Conservation (phyloP, 1,140 invertebrate species). For the Agraylea sexmaculata region DNA sequence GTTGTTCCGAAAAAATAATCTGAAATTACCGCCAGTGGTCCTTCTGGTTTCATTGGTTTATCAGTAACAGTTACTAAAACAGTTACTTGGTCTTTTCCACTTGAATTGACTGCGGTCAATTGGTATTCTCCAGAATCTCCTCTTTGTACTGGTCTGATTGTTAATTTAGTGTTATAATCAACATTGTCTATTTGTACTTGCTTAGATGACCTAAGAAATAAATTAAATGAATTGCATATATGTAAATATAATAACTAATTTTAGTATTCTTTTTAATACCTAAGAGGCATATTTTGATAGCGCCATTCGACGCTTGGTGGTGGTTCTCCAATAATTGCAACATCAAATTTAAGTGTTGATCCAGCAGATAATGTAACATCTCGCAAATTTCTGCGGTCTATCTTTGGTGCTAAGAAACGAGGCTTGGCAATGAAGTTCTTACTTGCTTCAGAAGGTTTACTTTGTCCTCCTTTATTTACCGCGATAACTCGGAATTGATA, state of each 20-base stretch:
- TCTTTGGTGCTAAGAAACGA: conserved; percentile 84
- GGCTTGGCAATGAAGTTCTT: conserved; percentile 88
- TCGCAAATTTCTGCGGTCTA: conserved; percentile 81
- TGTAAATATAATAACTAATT: conserved; percentile 1
- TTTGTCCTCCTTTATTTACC: conserved; percentile 87
- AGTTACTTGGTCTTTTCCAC: conserved; percentile 78
- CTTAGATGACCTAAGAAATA: conserved; percentile 37
- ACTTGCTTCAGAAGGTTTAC: conserved; percentile 75
- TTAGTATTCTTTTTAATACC: conserved; percentile 12
- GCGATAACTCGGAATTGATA: conserved; percentile 98
- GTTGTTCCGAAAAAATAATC: conserved; percentile 3
- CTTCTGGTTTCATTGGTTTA: conserved; percentile 76
- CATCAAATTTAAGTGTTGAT: conserved; percentile 84
- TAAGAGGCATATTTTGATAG: conserved; percentile 40
- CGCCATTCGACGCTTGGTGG: conserved; percentile 84
- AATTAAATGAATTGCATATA: too few species aligned
- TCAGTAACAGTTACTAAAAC: conserved; percentile 87
- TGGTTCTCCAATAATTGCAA: conserved; percentile 83
- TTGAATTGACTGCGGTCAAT: conserved; percentile 73
- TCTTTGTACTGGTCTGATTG: conserved; percentile 65
- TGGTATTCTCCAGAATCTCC: conserved; percentile 81
- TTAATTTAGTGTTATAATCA: conserved; percentile 80
- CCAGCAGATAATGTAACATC: conserved; percentile 86
- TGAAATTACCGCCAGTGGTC: conserved; percentile 55
- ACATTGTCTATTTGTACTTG: conserved; percentile 68